phyloP scores from a whole-genome alignment of 2,113 vertebrate genomes.

The Cyprinodon variegatus region DNA sequence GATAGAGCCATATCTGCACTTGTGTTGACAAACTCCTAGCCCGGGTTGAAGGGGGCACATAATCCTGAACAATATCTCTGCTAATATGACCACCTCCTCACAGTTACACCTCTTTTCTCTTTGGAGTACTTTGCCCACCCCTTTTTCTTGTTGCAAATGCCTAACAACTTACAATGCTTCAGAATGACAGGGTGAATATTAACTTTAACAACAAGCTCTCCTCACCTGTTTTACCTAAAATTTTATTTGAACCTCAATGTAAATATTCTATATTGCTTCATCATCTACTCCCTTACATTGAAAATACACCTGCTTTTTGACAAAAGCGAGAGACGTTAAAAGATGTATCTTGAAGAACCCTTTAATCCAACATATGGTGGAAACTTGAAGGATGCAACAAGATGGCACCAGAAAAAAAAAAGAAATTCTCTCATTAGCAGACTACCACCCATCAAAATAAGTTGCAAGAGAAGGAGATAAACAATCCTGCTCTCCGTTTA shows the following conservation, averaged over 20 bases:
- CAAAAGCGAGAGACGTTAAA: conserved; percentile 7
- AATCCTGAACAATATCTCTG: conserved; percentile 87
- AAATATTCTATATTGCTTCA: conserved; percentile 18
- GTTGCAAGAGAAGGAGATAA: conserved; percentile 58
- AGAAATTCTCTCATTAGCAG: conserved; percentile 53
- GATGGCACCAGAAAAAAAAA: conserved; percentile 3
- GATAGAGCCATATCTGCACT: conserved; percentile 89
- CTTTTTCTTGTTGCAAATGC: conserved; percentile 70
- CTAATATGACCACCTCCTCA: conserved; percentile 77
- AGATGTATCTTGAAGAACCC: conserved; percentile 16
- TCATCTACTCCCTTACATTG: conserved; percentile 23
- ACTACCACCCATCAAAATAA: conserved; percentile 51
- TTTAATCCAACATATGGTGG: conserved; percentile 1
- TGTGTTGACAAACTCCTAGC: conserved; percentile 90
- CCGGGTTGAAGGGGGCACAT: conserved; percentile 81
- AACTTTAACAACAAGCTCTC: conserved; percentile 69
- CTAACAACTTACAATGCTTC: conserved; percentile 47
- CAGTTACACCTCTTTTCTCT: conserved; percentile 58
- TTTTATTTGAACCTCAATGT: conserved; percentile 22
- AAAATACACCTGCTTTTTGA: conserved; percentile 37
- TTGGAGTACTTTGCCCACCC: conserved; percentile 63
- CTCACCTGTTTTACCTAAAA: conserved; percentile 51
- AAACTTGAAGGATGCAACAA: conserved; percentile 19
- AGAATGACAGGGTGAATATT: conserved; percentile 69
- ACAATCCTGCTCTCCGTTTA: conserved; percentile 64